A percentile compares a stretch with the other conserved stretches of the same genome.
Conservation (phyloP, 92 coral and sea anemone species). For the Ricordea florida region DNA sequence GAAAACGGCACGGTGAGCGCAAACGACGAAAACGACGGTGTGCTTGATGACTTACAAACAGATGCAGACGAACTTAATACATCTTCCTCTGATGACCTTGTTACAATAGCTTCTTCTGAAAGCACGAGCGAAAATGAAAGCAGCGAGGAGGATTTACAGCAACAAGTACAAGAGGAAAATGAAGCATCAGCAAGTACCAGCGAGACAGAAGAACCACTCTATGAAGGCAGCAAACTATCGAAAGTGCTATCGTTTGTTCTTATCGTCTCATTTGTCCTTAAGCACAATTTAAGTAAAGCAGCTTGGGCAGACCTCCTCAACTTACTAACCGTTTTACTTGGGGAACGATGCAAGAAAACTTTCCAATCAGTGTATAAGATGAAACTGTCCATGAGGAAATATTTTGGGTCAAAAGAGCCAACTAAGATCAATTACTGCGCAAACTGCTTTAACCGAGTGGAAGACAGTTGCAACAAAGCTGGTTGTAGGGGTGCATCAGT, state of each 20-base stretch:
- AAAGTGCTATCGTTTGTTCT: slow-evolving; percentile 23
- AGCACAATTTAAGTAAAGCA: no score
- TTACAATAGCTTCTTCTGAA: not conserved
- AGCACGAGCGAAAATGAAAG: slow-evolving; percentile 20
- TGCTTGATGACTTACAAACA: slow-evolving; percentile 2
- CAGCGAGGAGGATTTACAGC: slow-evolving; percentile 11
- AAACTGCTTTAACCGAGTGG: slow-evolving; percentile 31
- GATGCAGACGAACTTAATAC: slow-evolving; percentile 15
- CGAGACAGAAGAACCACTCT: slow-evolving; percentile 6
- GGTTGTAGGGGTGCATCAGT: slow-evolving; percentile 30
- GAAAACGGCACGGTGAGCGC: not conserved
- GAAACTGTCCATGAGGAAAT: slow-evolving; percentile 22
- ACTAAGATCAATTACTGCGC: slow-evolving; percentile 16
- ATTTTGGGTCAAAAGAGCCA: slow-evolving; percentile 24
- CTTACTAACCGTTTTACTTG: slow-evolving; percentile 12
- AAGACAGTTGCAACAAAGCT: slow-evolving; percentile 14
- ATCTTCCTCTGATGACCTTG: slow-evolving; percentile 18
- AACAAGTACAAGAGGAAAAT: not conserved
- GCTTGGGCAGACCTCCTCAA: slow-evolving; percentile 31
- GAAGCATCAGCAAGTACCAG: not conserved
- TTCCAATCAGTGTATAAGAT: slow-evolving; percentile 26
- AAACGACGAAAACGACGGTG: slow-evolving; percentile 7
- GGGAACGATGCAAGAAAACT: not conserved
- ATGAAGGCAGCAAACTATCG: slow-evolving; percentile 41
- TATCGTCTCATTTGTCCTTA: not conserved